A percentile compares a stretch with the other conserved stretches of the same genome.
phyloP scores from a whole-genome alignment of 2,797 vertebrate species.

The Lagocephalus sceleratus region DNA sequence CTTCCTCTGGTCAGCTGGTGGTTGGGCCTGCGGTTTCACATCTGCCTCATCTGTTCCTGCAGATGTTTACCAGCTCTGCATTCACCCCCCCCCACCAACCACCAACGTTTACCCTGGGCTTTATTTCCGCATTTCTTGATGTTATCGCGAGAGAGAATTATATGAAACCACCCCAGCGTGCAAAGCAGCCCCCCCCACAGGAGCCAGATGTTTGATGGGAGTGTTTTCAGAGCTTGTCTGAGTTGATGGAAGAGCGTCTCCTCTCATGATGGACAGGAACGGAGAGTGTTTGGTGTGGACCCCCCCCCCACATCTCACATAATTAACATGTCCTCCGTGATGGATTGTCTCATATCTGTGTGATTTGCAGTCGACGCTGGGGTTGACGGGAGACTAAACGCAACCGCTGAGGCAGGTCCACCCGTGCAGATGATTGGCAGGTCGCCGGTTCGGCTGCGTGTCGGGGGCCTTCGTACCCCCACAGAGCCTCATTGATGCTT shows the following conservation, averaged over 20 bases:
- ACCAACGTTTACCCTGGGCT: neutral
- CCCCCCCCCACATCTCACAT: conserved; percentile 25
- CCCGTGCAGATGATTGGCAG: conserved; percentile 45
- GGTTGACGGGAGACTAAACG: conserved; percentile 14
- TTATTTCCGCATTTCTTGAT: conserved; percentile 14
- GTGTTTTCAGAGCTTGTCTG: conserved; percentile 49
- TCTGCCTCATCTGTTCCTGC: conserved; percentile 31
- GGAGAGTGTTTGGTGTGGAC: conserved; percentile 25
- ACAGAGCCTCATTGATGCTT: conserved; percentile 64
- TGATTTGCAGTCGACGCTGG: neutral
- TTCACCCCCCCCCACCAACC: no score
- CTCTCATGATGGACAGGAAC: conserved; percentile 48
- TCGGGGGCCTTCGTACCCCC: conserved; percentile 38
- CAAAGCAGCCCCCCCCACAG: conserved; percentile 32
- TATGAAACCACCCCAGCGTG: neutral
- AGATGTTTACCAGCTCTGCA: conserved; percentile 34
- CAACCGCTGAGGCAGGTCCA: conserved; percentile 33
- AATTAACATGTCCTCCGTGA: conserved; percentile 24
- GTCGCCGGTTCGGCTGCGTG: conserved; percentile 42
- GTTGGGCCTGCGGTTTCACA: conserved; percentile 42
- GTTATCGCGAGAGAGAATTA: neutral
- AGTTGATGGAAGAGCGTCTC: conserved; percentile 63
- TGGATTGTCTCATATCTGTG: neutral
- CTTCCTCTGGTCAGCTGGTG: conserved; percentile 43
- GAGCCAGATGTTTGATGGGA: conserved; percentile 35